phyloP scores from a whole-genome alignment of 2,888 invertebrate species.

The Drosophila rubida region DNA sequence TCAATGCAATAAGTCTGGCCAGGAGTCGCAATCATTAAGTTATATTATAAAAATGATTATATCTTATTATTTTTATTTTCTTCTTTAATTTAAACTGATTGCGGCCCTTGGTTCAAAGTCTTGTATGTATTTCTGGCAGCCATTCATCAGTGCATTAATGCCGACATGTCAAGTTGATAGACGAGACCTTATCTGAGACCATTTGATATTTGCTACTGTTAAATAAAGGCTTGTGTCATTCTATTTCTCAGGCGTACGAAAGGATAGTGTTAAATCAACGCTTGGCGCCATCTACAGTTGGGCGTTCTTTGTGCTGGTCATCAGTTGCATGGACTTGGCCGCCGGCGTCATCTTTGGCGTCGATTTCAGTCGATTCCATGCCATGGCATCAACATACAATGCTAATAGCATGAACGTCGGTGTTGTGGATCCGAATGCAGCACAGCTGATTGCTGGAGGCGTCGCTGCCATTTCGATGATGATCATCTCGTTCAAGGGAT shows the following conservation, averaged over 20 bases:
- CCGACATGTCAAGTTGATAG: slow-evolving; percentile 24
- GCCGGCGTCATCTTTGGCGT: slow-evolving; percentile 83
- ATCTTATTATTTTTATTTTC: neutral
- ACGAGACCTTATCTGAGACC: slow-evolving; percentile 21
- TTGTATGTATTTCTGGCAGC: slow-evolving; percentile 17
- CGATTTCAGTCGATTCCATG: slow-evolving; percentile 79
- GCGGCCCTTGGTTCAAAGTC: neutral
- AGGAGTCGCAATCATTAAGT: too few relatives aligned
- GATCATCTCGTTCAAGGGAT: slow-evolving; percentile 85
- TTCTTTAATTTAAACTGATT: too few relatives aligned
- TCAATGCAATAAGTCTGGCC: too few relatives aligned
- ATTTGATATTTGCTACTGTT: neutral
- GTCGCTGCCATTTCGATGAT: slow-evolving; percentile 82
- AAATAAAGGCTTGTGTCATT: too few relatives aligned
- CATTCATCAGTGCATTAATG: slow-evolving; percentile 19
- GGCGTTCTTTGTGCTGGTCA: slow-evolving; percentile 74
- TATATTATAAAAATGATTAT: neutral
- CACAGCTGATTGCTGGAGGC: slow-evolving; percentile 74
- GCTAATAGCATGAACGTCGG: slow-evolving; percentile 61
- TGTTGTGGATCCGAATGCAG: slow-evolving; percentile 57
- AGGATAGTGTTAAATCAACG: slow-evolving; percentile 65
- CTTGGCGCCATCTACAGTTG: slow-evolving; percentile 77
- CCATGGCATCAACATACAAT: slow-evolving; percentile 58
- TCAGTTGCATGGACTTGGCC: slow-evolving; percentile 82
- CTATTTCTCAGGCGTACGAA: slow-evolving; percentile 77